phyloP scores from a whole-genome alignment of 30 jellyfish, hydroid and myxozoan genomes.

The Hydractinia symbiolongicarpus region DNA sequence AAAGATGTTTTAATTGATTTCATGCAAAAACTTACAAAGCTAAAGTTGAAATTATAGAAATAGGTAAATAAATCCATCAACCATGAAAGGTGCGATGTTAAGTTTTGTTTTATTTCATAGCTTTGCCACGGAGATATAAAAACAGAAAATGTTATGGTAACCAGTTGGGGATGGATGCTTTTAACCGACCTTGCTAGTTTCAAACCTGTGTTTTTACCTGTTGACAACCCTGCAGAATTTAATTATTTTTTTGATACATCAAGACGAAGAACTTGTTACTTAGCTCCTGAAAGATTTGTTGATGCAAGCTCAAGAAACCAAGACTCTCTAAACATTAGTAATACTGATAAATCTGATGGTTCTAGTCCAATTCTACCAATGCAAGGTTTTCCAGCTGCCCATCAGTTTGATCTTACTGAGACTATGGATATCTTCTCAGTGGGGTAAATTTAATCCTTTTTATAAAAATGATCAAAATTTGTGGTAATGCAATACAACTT shows the following conservation, averaged over 20 bases:
- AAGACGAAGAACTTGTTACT: conserved; percentile 86
- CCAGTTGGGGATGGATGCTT: conserved; percentile 93
- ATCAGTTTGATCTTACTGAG: conserved; percentile 58
- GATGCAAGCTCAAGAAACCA: conserved; percentile 63
- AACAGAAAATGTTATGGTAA: conserved; percentile 79
- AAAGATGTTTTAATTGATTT: too few relatives aligned
- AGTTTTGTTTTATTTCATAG: conserved; percentile 17
- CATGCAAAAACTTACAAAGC: too few relatives aligned
- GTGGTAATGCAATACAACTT: too few relatives aligned
- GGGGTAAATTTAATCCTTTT: conserved; percentile 50
- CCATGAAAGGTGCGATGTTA: not conserved
- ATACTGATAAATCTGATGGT: conserved; percentile 36
- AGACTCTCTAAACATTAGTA: conserved; percentile 28
- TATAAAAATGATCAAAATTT: not conserved
- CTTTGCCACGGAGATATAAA: conserved; percentile 96
- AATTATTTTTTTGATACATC: conserved; percentile 96
- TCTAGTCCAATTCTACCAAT: conserved; percentile 66
- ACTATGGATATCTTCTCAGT: conserved; percentile 96
- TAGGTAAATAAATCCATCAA: too few relatives aligned
- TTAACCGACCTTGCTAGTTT: conserved; percentile 89
- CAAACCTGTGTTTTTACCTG: conserved; percentile 92
- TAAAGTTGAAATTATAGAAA: too few relatives aligned
- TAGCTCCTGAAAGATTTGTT: conserved; percentile 96
- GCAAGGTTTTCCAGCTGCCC: conserved; percentile 70
- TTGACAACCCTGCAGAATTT: conserved; percentile 96